Base-by-base conservation (phyloP, 2,797 vertebrate genomes). In the Acrossocheilus wenchowensis region DNA sequence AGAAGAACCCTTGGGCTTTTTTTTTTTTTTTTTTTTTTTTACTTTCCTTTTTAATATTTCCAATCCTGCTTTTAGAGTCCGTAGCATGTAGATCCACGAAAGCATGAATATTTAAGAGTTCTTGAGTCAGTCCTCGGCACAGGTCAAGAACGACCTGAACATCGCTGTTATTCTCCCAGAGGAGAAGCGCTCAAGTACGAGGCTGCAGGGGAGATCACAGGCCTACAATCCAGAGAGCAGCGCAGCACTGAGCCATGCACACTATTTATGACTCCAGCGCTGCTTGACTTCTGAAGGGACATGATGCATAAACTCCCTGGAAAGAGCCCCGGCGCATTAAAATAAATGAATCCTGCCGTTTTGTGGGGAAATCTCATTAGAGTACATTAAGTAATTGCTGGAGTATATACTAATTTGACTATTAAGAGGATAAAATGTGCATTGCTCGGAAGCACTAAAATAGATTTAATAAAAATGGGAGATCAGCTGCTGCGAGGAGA, bases 301-400 rank as follows among this genome's bases (percentile, higher is more conserved):
- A 79, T 87, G 87, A 91, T 87, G 86, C 89, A 90, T 89, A 93
- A 94, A 93, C 90, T 90, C 90, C 90, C 90, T 91, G 80, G 92
- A 88, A 93, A 91, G 92, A 94, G 94, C 91, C 92, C 62, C 64
- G 91, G 91, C 91, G 91, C 95, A 96, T 95, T 95, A 94, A 95
- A 95, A 95, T 94, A 95, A 96, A 96, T 95, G 94, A 96, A 95
- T 95, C 93, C 93, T 92, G 95, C 95, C 92, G 92, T 95, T 96
- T 95, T 93, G 90, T 90, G 89, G 91, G 92, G 93, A 95, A 96
- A 96, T 96, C 95, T 95, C 94, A 96, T 96, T 96, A 96, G 94
- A 94, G 94, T 95, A 95, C 95, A 96, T 96, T 96, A 96, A 95
- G 95, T 95, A 95, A 96, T 95, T 96, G 94, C 93, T 94, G 92